A percentile compares a stretch with the other conserved stretches of the same genome.
Evolutionary conservation across 2,888 invertebrate genomes (phyloP).

Genomic region (Chloroclysta siterata): DNA sequence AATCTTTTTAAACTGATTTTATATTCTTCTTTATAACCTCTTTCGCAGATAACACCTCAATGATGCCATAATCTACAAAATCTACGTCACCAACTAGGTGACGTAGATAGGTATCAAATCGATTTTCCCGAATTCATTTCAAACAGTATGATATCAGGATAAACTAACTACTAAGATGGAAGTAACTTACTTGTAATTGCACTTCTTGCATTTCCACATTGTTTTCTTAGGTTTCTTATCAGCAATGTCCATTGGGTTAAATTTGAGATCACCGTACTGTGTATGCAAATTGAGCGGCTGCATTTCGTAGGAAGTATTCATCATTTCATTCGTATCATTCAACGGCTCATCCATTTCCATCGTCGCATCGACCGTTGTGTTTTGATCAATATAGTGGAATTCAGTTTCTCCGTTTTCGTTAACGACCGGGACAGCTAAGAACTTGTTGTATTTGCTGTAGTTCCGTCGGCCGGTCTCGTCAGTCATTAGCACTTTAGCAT

Average conservation of each 20-base stretch:
- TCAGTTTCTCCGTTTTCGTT: constrained; percentile 83
- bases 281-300: constrained; percentile 87
- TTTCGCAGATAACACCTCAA: no score
- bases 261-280: constrained; percentile 62
- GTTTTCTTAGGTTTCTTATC: constrained; percentile 87
- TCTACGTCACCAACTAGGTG: no score
- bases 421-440: constrained; percentile 87
- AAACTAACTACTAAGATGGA: no score
- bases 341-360: constrained; percentile 78
- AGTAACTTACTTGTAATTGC: constrained; percentile 90
- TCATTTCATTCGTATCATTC: constrained; percentile 75
- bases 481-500: constrained; percentile 94
- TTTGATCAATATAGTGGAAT: constrained; percentile 75
- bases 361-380: constrained; percentile 68
- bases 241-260: constrained; percentile 52
- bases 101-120: no score
- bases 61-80: no score
- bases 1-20: no score
- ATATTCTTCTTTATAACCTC: no score
- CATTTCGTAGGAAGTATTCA: constrained; percentile 76
- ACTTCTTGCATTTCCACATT: constrained; percentile 95
- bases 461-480: constrained; percentile 96
- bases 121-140: no score
- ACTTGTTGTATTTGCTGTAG: constrained; percentile 96
- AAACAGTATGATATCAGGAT: no score